phyloP scores from a whole-genome alignment of 35 echinoderm and acorn worm genomes.

The Hemicentrotus pulcherrimus region DNA sequence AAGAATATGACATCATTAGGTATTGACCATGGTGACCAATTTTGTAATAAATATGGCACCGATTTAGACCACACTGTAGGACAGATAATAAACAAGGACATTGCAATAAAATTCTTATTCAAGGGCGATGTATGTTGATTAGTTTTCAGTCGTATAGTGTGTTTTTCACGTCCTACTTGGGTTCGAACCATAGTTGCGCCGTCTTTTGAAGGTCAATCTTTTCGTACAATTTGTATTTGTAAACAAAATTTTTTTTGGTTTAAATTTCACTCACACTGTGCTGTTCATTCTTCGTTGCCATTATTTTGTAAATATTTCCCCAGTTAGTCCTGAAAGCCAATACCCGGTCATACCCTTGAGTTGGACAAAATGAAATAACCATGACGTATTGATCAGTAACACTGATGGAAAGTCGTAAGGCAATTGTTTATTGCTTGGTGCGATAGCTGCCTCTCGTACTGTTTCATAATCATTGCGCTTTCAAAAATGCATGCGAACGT shows the following conservation, averaged over 20 bases:
- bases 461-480: background rate
- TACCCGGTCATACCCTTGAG: background rate
- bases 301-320: background rate
- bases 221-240: no score
- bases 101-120: background rate
- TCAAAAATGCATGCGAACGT: background rate
- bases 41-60: background rate
- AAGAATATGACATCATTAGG: background rate
- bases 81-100: background rate
- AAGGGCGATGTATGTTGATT: no score
- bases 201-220: no score
- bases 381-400: background rate
- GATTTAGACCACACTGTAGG: background rate
- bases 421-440: background rate
- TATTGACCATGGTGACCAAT: background rate
- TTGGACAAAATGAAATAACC: background rate
- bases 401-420: background rate
- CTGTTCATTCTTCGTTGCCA: no score
- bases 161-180: no score
- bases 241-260: no score
- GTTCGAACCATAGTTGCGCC: no score
- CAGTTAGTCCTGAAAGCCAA: background rate
- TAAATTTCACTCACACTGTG: no score
- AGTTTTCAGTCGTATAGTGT: no score
- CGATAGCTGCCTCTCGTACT: background rate